Evolutionary conservation across 2,888 invertebrate species (phyloP).

Genomic region (Sepiola atlantica): DNA sequence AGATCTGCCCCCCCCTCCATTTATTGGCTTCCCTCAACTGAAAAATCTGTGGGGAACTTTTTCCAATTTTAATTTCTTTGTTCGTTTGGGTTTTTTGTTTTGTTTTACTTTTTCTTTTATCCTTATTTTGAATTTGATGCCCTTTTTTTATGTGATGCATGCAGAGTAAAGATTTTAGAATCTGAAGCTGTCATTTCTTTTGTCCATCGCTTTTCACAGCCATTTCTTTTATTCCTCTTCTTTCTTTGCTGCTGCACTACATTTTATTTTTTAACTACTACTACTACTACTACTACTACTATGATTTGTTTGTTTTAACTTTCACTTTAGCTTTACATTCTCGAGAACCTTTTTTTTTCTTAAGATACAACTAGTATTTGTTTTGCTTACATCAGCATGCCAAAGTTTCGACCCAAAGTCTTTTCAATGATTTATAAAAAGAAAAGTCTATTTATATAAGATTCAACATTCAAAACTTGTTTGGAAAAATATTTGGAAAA

Average conservation of each 20-base stretch:
- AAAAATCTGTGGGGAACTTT: too few species aligned
- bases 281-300: too few species aligned
- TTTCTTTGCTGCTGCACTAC: neutral
- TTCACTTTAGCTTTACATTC: too few species aligned
- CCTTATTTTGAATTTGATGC: neutral
- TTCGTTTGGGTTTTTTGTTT: neutral
- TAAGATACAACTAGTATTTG: too few species aligned
- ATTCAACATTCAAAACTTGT: too few species aligned
- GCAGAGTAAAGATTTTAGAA: neutral
- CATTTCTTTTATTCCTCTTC: neutral
- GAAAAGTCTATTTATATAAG: too few species aligned
- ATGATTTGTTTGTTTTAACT: too few species aligned
- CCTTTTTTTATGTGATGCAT: neutral
- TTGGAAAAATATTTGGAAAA: too few species aligned
- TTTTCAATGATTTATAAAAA: too few species aligned
- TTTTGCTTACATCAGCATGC: too few species aligned
- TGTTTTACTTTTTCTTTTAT: neutral
- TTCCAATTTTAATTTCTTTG: neutral
- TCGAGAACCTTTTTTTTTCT: too few species aligned
- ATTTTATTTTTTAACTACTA: neutral
- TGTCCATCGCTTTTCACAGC: neutral
- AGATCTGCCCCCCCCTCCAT: neutral
- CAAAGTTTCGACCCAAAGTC: too few species aligned
- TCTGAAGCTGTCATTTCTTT: neutral
- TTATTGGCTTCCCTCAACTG: neutral